Evolutionary conservation across 2,888 invertebrate genomes (phyloP), one percentile per base, ranked within the genome.

Genomic region (Dolichopus griseipennis): DNA sequence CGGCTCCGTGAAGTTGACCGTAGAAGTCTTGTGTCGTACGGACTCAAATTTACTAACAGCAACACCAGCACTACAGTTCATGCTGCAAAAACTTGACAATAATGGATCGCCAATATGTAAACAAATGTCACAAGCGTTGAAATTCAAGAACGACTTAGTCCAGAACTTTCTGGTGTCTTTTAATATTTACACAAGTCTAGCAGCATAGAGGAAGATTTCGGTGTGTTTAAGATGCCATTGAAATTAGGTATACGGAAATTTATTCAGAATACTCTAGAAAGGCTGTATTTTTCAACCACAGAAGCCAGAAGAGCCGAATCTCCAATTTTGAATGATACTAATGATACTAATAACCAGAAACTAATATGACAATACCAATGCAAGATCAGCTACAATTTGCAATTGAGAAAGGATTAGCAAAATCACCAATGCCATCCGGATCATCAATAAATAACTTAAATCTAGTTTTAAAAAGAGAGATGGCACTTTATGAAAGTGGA

Each of bases 161-260:
- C 62, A 63, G 62, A 63, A 63, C 63, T 63, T 27, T 63, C 63
- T 63, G 22, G 27, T 63, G 63, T 63, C 63, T 63, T 63, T 27
- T 27, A 63, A 15, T 63, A 63, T 63, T 63, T 63, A 63, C 63
- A 63, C 63, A 63, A 63, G 63, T 63, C 63, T 63, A 63, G 63
- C 63, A 63, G n/a, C n/a, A n/a, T 63, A 27, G 63, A 63, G 22
- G 27, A 63, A 63, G 63, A 63, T 63, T 63, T 63, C 63, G 63
- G 33, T 63, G 63, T 63, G 63, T 63, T 63, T 63, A 63, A 63
- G 63, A 63, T 63, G 63, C 63, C 63, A 63, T 63, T 63, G 3
- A 63, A 63, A 63, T 63, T 63, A 63, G 27, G 63, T 63, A 63
- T 63, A 63, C 63, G 27, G 63, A 63, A 63, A 63, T 63, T 63